Base-by-base conservation (phyloP, 2,888 invertebrate genomes). In the Heteromurus nitidus region DNA sequence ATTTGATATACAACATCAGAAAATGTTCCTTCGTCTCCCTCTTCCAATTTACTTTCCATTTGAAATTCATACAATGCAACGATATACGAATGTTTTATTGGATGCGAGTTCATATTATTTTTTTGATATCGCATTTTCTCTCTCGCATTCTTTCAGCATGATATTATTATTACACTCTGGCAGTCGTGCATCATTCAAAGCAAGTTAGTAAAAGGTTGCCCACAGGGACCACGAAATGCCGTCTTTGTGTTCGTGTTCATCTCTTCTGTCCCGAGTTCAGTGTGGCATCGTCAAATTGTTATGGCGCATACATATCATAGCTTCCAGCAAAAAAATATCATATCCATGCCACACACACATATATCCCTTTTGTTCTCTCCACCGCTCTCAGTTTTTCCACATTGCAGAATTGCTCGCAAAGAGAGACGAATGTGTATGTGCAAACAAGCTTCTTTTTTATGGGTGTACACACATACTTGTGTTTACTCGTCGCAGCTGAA, bases 141-240 rank as follows among this genome's bases (percentile, higher is more conserved):
- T 11, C 11, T 55, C 26, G 24, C 55, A 55, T 53, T 22, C 26
- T 55, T 24, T 55, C 55, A 55, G 9, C 24, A 44, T 13, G n/a
- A 26, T 22, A 55, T 11, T 36, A 36, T 36, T 47, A 47, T 47
- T 47, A n/a, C 22, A 55, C 20, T 50, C 50, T 24, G 3, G 55
- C 3, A 11, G 11, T 22, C 26, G 16, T 55, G 55, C 55, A n/a
- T 55, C 26, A 55, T 55, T 55, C 26, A 22, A 55, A 9, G 9
- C 20, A 28, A 64, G 42, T 60, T 60, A 9, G 73, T 62, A 47
- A 62, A 44, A 62, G 73, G 30, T n/a, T 26, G 62, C 62, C 73
- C 73, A 58, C 18, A 47, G 73, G 62, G 73, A 60, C 26, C 44
- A 44, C 73, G 42, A 20, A 74, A 65, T 74, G 53, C 53, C 65